A percentile compares a stretch with the other conserved stretches of the same genome.
Evolutionary conservation across 2,113 vertebrate species (phyloP).

Genomic region (Apaloderma vittatum): DNA sequence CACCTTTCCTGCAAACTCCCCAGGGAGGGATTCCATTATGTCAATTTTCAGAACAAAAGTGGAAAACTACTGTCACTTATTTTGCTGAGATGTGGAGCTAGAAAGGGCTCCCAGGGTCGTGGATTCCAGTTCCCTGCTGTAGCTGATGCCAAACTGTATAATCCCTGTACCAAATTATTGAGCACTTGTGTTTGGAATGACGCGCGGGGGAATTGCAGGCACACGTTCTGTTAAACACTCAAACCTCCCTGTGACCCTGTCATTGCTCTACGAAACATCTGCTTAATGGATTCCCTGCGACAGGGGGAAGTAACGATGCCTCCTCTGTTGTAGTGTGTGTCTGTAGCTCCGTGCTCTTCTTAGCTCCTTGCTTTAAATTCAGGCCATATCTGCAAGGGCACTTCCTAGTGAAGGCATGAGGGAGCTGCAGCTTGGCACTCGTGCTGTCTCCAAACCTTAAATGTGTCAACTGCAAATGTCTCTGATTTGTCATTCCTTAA

Average conservation of each 20-base stretch:
- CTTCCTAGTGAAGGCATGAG: background rate
- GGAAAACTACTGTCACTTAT: background rate
- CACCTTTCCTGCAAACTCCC: background rate
- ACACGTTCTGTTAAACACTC: constrained; percentile 28
- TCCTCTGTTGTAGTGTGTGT: background rate
- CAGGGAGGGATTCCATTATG: background rate
- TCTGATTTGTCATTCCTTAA: background rate
- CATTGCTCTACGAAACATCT: background rate
- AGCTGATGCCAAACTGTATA: background rate
- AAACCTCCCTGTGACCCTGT: constrained; percentile 37
- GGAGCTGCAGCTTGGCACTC: fast-evolving
- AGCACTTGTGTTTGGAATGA: constrained; percentile 8
- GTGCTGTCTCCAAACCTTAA: background rate
- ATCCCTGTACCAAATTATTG: constrained; percentile 8
- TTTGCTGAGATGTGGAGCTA: background rate
- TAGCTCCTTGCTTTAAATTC: background rate
- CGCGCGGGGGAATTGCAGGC: background rate
- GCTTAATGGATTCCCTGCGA: background rate
- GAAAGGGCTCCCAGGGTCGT: background rate
- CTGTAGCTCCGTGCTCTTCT: background rate
- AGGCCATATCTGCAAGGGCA: background rate
- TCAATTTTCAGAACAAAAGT: background rate
- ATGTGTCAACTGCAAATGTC: fast-evolving
- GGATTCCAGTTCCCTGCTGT: background rate
- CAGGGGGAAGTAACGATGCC: background rate